phyloP scores from a whole-genome alignment of 2,888 invertebrate species.

The Merodon equestris region DNA sequence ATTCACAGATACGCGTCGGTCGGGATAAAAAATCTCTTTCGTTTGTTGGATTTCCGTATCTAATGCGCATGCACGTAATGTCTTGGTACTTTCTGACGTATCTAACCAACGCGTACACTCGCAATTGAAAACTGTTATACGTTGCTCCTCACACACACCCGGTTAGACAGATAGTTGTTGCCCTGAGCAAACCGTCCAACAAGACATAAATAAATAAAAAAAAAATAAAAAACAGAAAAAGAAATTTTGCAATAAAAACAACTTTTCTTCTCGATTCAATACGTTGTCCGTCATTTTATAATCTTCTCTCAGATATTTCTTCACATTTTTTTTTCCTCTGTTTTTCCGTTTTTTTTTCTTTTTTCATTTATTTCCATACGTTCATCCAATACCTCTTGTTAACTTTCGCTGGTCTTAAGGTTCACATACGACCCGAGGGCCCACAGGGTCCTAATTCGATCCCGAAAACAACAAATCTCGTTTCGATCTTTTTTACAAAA shows the following conservation, averaged over 20 bases:
- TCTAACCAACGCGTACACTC: conserved; percentile 1
- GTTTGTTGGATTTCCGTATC: conserved; percentile 27
- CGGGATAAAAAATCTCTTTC: conserved; percentile 1
- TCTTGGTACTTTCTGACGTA: conserved; percentile 11
- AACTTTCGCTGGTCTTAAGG: background rate
- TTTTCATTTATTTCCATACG: background rate
- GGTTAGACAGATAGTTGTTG: no score
- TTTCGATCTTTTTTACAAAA: no score
- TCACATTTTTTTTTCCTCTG: background rate
- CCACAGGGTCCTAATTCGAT: background rate
- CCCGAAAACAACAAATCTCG: background rate
- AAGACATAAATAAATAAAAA: no score
- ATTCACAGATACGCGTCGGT: conserved; percentile 3
- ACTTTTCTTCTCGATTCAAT: conserved; percentile 50
- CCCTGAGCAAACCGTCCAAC: no score
- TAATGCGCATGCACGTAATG: conserved; percentile 57
- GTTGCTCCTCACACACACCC: background rate
- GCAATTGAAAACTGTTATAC: conserved; percentile 57
- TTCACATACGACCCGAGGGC: conserved; percentile 12
- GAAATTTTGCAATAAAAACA: conserved; percentile 66
- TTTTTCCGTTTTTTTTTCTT: conserved; percentile 4
- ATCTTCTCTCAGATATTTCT: conserved; percentile 2
- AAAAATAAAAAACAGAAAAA: no score
- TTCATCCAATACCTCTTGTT: background rate
- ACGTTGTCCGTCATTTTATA: conserved; percentile 34